phyloP scores from a whole-genome alignment of 2,113 vertebrate species.

The Pseudorectes ferrugineus region DNA sequence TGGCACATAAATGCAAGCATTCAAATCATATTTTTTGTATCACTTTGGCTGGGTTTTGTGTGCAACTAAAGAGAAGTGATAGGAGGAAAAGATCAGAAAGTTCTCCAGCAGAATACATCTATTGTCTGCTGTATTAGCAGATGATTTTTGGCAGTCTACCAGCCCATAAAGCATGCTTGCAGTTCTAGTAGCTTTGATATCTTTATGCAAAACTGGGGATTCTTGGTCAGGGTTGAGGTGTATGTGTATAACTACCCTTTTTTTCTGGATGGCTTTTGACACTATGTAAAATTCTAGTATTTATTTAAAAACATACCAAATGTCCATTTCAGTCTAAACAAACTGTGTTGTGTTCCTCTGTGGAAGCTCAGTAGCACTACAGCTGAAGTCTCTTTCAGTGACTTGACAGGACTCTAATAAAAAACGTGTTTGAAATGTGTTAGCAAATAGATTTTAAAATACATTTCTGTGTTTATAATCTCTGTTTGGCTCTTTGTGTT shows the following conservation, averaged over 20 bases:
- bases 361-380: background rate
- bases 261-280: background rate
- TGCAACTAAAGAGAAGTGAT: background rate
- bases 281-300: background rate
- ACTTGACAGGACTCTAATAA: background rate
- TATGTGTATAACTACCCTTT: background rate
- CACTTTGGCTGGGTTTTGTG: background rate
- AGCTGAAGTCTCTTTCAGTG: background rate
- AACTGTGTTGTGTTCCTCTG: background rate
- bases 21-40: background rate
- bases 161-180: background rate
- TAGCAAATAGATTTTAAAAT: background rate
- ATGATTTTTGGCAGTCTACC: constrained; percentile 23
- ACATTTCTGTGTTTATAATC: background rate
- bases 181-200: constrained; percentile 4
- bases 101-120: background rate
- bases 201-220: background rate
- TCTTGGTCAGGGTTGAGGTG: background rate
- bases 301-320: background rate
- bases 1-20: background rate
- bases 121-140: background rate
- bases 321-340: background rate
- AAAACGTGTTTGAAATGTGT: background rate
- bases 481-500: background rate
- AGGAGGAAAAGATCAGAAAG: background rate